Evolutionary conservation across 2,888 invertebrate species (phyloP).

Genomic region (Atherix ibis): DNA sequence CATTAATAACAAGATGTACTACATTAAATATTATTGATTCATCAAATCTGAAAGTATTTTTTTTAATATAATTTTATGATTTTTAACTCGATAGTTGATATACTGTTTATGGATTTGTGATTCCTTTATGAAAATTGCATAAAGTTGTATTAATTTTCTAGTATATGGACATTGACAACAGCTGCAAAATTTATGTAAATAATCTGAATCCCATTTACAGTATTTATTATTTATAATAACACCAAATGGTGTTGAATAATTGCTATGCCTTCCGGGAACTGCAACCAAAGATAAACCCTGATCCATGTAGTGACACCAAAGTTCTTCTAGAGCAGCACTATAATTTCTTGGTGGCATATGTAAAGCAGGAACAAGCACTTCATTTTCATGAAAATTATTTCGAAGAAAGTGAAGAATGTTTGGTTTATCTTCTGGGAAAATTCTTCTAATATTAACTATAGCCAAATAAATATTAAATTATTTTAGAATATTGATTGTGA

Average conservation of each 20-base stretch:
- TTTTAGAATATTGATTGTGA: too few relatives aligned
- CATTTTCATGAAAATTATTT: conserved; percentile 1
- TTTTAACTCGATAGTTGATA: not conserved
- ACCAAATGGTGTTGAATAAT: not conserved
- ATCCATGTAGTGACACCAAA: conserved; percentile 3
- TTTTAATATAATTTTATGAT: not conserved
- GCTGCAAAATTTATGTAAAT: conserved; percentile 1
- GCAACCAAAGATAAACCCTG: conserved; percentile 4
- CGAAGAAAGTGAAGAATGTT: conserved; percentile 1
- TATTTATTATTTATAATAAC: conserved; percentile 2
- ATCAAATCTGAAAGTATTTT: not conserved
- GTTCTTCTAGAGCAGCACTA: conserved; percentile 2
- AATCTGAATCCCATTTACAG: conserved; percentile 4
- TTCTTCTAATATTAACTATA: conserved; percentile 5
- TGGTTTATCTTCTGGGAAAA: not conserved
- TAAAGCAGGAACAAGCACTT: not conserved
- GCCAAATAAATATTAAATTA: too few relatives aligned
- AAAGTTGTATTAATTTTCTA: conserved; percentile 4
- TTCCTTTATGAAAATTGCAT: conserved; percentile 3
- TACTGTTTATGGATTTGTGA: conserved; percentile 5
- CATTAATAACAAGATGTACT: conserved; percentile 5
- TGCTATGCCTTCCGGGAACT: not conserved
- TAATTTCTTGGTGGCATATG: not conserved
- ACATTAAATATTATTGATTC: not conserved
- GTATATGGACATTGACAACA: too few relatives aligned